These are phyloP conservation scores for Asteroscopus sphinx DNA, from an alignment of 2,888 invertebrate genomes.

Conservation along the genomic window DNA sequence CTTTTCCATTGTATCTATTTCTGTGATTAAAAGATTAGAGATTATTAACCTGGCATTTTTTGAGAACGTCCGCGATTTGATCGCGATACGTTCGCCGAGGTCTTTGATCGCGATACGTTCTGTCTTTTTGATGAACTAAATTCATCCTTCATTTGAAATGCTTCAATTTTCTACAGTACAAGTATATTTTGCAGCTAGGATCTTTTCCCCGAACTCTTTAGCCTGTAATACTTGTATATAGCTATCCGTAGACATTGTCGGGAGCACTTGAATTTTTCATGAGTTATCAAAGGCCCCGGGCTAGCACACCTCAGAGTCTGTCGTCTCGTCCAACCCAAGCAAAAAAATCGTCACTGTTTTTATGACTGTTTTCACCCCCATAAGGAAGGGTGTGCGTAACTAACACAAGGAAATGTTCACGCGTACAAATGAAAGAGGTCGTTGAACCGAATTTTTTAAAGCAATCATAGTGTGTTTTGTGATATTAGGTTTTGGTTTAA, in stretches of 20 bases:
- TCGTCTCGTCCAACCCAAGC: slow-evolving; percentile 59
- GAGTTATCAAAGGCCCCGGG: slow-evolving; percentile 79
- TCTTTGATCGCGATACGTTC: no score
- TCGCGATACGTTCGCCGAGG: no score
- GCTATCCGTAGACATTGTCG: slow-evolving; percentile 63
- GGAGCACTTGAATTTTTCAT: slow-evolving; percentile 83
- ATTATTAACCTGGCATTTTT: no score
- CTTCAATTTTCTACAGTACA: neutral
- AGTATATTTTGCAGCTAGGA: slow-evolving; percentile 5
- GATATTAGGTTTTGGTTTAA: neutral
- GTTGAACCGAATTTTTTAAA: slow-evolving; percentile 59
- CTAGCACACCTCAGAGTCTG: slow-evolving; percentile 64
- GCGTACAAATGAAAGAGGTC: slow-evolving; percentile 61
- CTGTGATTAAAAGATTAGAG: no score
- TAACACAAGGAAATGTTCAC: slow-evolving; percentile 71
- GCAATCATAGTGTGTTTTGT: slow-evolving; percentile 2
- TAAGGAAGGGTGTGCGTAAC: slow-evolving; percentile 64
- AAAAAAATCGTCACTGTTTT: slow-evolving; percentile 72
- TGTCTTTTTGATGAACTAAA: no score
- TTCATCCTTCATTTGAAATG: neutral
- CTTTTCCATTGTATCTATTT: no score
- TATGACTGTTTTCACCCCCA: slow-evolving; percentile 74
- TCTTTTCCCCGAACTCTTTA: slow-evolving; percentile 14
- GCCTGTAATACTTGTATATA: slow-evolving; percentile 24
- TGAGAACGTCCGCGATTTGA: no score